These are phyloP conservation scores for Berghia stephanieae DNA, from an alignment of 1,140 invertebrate species.

Conservation along the genomic window DNA sequence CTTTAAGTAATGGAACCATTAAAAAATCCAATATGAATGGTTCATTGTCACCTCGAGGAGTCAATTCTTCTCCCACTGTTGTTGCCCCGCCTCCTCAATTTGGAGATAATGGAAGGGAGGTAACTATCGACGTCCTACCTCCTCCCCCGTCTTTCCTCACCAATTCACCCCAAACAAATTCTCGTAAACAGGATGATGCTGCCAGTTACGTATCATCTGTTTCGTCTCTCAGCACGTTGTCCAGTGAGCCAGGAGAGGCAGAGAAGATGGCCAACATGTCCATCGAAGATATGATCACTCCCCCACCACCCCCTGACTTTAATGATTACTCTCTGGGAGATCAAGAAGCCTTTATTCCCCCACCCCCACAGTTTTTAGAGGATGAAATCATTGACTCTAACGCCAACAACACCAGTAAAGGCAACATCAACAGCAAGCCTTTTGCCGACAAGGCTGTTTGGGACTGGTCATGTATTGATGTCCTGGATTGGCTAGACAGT, in stretches of 20 bases:
- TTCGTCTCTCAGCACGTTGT: constrained; percentile 58
- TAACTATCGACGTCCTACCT: constrained; percentile 57
- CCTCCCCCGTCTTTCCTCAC: constrained; percentile 55
- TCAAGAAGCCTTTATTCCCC: constrained; percentile 44
- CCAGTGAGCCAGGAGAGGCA: constrained; percentile 50
- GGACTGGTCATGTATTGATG: constrained; percentile 61
- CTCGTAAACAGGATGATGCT: constrained; percentile 48
- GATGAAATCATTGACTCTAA: constrained; percentile 3
- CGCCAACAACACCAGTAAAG: constrained; percentile 29
- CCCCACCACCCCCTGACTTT: constrained; percentile 57
- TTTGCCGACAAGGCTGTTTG: constrained; percentile 54
- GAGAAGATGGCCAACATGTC: background rate
- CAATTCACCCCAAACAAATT: too few species aligned
- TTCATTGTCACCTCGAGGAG: background rate
- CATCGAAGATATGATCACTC: constrained; percentile 53
- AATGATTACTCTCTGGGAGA: constrained; percentile 39
- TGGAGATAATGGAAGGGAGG: constrained; percentile 42
- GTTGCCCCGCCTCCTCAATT: constrained; percentile 50
- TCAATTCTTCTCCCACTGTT: constrained; percentile 22
- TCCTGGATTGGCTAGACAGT: constrained; percentile 63
- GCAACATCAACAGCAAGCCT: constrained; percentile 35
- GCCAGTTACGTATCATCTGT: constrained; percentile 56
- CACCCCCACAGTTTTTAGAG: constrained; percentile 43
- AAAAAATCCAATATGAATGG: constrained; percentile 24
- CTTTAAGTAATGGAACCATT: constrained; percentile 30